Evolutionary conservation across 2,797 vertebrate species (phyloP).

Genomic region (Lagorchestes hirsutus): DNA sequence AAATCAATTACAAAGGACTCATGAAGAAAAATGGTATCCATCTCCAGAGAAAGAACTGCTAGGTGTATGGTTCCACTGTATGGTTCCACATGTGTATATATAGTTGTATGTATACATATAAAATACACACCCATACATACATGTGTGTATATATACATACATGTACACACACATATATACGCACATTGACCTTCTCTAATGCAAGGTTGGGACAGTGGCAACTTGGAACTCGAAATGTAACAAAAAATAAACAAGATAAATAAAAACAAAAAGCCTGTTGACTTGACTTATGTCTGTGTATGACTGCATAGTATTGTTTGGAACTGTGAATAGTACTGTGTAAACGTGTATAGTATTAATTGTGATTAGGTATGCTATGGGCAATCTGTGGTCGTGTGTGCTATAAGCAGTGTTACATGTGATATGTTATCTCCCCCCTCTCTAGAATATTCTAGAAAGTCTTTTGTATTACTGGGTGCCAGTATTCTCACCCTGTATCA

Average conservation of each 20-base stretch:
- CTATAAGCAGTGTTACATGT: neutral
- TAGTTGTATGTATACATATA: neutral
- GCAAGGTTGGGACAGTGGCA: neutral
- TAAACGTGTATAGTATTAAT: neutral
- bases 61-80: neutral
- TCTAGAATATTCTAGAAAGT: neutral
- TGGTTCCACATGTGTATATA: neutral
- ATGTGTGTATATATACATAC: no score
- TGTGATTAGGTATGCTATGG: neutral
- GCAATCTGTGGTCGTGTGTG: neutral
- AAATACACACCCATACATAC: no score
- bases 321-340: neutral
- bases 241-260: neutral
- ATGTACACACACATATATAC: no score
- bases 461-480: neutral
- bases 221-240: neutral
- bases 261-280: neutral
- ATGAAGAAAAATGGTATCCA: neutral
- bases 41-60: neutral
- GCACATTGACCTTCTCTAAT: neutral
- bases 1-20: neutral
- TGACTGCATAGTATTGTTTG: neutral
- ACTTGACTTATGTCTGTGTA: neutral
- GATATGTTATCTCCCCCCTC: neutral
- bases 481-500: neutral